Evolutionary conservation across 2,113 vertebrate genomes (phyloP), one percentile per base, ranked within the genome.

Genomic region (Zapus hudsonius): DNA sequence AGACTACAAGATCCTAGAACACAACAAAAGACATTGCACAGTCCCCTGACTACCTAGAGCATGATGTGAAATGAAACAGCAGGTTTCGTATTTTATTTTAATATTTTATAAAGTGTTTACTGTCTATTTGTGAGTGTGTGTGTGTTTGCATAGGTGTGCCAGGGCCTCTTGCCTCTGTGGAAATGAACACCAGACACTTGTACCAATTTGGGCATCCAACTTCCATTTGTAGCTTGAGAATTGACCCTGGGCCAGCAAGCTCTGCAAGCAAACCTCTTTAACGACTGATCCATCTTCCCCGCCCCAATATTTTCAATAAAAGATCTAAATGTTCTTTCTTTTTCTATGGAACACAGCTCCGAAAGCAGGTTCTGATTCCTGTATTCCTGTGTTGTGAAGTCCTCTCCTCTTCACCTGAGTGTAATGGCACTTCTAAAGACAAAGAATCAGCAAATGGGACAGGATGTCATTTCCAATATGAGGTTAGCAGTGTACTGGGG

Each of bases 281-380:
- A 47, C 47, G 7, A 12, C 47, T 47, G 47, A 47, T 47, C 47
- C 47, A 47, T 47, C 47, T 47, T 47, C 47, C 47, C 7, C 7
- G 47, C 87, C 90, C 70, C 19, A 72, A 86, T 42, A 63, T 92
- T 74, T 27, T 75, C 81, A 20, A 81, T 73, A 44, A 69, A 73
- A 59, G 16, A 55, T 29, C 7, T 12, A 29, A 36, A n/a, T 40
- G 22, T 27, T 82, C 12, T 89, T 92, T 11, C 33, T 52, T 47
- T 82, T 95, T 52, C 13, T 16, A 31, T 55, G 2, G 42, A 87
- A 87, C 22, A 22, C 11, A 85, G 19, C 12, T 10, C 84, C 82
- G 92, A 40, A 87, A 12, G 66, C 61, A 10, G 23, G 16, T n/a
- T 66, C 33, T 92, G 40, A 31, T 2, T 82, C 66, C 64, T 69